phyloP scores from a whole-genome alignment of 2,888 invertebrate species.

The Drosophila putrida region DNA sequence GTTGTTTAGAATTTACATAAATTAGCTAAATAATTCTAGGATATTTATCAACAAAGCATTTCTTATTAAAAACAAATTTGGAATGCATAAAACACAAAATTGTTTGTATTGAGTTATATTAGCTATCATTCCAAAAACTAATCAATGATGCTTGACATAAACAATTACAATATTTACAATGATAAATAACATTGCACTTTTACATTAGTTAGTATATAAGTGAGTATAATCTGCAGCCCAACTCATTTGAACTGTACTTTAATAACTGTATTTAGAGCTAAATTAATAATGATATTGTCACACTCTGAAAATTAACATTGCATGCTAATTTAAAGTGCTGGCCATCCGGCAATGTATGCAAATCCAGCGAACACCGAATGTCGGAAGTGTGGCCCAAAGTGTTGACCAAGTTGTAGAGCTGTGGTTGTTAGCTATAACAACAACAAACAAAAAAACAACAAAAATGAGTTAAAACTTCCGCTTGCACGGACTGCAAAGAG shows the following conservation, averaged over 20 bases:
- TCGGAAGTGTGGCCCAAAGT: slow-evolving; percentile 62
- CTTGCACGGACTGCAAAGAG: slow-evolving; percentile 39
- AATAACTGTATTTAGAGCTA: slow-evolving; percentile 6
- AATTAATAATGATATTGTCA: slow-evolving; percentile 36
- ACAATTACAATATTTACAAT: too few species aligned
- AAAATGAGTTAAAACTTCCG: slow-evolving; percentile 79
- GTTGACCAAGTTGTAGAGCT: slow-evolving; percentile 60
- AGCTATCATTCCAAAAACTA: too few species aligned
- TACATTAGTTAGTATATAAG: too few species aligned
- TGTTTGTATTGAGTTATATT: too few species aligned
- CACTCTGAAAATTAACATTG: slow-evolving; percentile 16
- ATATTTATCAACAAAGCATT: too few species aligned
- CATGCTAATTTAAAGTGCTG: slow-evolving; percentile 44
- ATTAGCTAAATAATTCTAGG: too few species aligned
- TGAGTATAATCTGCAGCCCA: too few species aligned
- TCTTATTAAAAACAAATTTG: too few species aligned
- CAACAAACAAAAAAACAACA: slow-evolving; percentile 49
- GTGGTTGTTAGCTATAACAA: slow-evolving; percentile 32
- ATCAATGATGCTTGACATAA: too few species aligned
- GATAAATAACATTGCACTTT: too few species aligned
- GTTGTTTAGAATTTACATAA: too few species aligned
- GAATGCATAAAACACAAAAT: too few species aligned
- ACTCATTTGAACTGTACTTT: not conserved
- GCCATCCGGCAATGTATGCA: slow-evolving; percentile 59
- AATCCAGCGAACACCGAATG: slow-evolving; percentile 40